A percentile compares a stretch with the other conserved stretches of the same genome.
Evolutionary conservation across 2,113 vertebrate genomes (phyloP).

Genomic region (Engystomops pustulosus): DNA sequence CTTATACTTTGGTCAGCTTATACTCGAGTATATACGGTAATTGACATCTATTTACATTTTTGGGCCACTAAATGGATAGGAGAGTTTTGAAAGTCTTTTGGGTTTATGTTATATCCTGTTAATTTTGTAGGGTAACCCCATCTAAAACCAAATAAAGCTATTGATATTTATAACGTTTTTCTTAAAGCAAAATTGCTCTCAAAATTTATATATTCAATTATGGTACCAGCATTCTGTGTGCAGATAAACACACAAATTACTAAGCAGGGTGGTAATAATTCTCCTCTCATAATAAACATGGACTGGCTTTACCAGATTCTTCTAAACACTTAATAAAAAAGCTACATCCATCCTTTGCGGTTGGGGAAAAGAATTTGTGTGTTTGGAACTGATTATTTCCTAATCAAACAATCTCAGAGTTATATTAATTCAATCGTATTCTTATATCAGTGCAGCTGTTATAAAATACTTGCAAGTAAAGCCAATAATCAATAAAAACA

Average conservation of each 20-base stretch:
- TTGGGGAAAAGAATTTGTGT: background rate
- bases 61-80: too few species aligned
- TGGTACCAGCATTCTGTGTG: background rate
- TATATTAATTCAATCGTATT: background rate
- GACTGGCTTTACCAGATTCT: background rate
- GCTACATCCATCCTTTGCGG: background rate
- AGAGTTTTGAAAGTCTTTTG: too few species aligned
- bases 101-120: too few species aligned
- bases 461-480: constrained; percentile 10
- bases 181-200: background rate
- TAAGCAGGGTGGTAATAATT: background rate
- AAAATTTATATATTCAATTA: background rate
- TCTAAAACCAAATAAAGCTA: too few species aligned
- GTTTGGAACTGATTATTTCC: background rate
- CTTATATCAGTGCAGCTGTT: background rate
- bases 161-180: too few species aligned
- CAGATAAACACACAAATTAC: background rate
- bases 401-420: constrained; percentile 27
- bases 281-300: too few species aligned
- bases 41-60: too few species aligned
- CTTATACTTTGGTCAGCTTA: too few species aligned
- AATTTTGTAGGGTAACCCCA: too few species aligned
- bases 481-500: constrained; percentile 1
- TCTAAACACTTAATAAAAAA: background rate
- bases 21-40: too few species aligned